phyloP scores from a whole-genome alignment of 2,113 vertebrate species.

The Protobothrops flavoviridis region DNA sequence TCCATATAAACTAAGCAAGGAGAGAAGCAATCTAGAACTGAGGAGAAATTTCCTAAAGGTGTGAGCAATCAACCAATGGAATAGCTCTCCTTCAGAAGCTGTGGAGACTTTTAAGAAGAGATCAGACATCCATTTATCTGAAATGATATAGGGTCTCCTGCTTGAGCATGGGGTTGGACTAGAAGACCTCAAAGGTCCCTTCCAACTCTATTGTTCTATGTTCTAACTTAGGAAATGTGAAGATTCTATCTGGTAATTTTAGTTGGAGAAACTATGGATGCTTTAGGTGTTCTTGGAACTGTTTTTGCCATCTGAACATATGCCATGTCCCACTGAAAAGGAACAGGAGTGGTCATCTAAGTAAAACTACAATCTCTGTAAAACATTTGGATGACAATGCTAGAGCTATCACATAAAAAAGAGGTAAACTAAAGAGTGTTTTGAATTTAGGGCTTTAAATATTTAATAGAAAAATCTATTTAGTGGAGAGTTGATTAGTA shows the following conservation, averaged over 20 bases:
- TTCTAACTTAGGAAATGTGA: not conserved
- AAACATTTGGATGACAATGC: not conserved
- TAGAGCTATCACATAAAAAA: not conserved
- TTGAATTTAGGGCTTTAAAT: not conserved
- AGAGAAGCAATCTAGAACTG: not conserved
- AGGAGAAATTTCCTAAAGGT: not conserved
- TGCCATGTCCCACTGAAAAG: not conserved
- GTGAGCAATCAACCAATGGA: not conserved
- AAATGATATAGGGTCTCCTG: not conserved
- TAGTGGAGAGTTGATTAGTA: not conserved
- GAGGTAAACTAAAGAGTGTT: not conserved
- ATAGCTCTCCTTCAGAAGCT: not conserved
- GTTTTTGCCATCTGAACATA: not conserved
- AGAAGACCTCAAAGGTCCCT: not conserved
- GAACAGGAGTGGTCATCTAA: not conserved
- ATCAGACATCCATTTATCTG: not conserved
- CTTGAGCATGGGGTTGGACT: not conserved
- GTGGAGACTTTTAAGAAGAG: not conserved
- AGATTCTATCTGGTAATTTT: not conserved
- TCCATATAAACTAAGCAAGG: not conserved
- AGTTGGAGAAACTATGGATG: not conserved
- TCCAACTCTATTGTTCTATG: not conserved
- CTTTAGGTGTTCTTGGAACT: not conserved
- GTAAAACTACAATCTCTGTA: not conserved
- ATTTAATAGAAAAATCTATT: not conserved